Evolutionary conservation across 1,140 invertebrate genomes (phyloP), one percentile per base, ranked within the genome.

Genomic region (Hormaphis cornu): DNA sequence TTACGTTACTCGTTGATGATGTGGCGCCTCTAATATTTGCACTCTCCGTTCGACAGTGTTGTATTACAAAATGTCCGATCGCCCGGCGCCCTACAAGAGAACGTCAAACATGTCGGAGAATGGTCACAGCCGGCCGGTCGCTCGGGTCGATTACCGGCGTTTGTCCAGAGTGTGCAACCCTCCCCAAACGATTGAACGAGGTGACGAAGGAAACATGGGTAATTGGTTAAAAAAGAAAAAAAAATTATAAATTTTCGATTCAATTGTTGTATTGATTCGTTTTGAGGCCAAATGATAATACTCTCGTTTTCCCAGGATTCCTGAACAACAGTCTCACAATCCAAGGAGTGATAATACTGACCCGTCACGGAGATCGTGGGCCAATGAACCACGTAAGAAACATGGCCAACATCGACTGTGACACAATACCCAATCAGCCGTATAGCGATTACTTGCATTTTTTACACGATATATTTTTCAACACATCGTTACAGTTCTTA

Each of bases 311-410:
- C 76, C 8, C 72, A 85, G 83, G 83, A 70, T 78, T 79, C 71
- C 78, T 83, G 40, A 81, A 83, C 72, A 82, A 82, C 28, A 83
- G 85, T 72, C 87, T 87, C 81, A 80, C 85, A 35, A 75, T 96
- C 16, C 87, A 88, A 77, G 88, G 90, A 10, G 83, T 93, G 8
- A 77, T 93, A 35, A 81, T 93, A 33, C 78, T 95, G 9, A 86
- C 92, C 6, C 80, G 93, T 30, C 93, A 96, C 78, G 93, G 93
- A 2, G 92, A 95, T 77, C 81, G 93, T 48, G 90, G 91, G 6
- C 89, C 91, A 2, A 80, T 95, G 52, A 85, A 87, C 9, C 87
- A 90, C 77, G 81, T 94, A 5, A 81, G 84, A 71, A 87, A 89
- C 72, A 84, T 89, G 46, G 85, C 87, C 24, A 83, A 80, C 52